Evolutionary conservation across 2,888 invertebrate genomes (phyloP).

Genomic region (Rhagium mordax): DNA sequence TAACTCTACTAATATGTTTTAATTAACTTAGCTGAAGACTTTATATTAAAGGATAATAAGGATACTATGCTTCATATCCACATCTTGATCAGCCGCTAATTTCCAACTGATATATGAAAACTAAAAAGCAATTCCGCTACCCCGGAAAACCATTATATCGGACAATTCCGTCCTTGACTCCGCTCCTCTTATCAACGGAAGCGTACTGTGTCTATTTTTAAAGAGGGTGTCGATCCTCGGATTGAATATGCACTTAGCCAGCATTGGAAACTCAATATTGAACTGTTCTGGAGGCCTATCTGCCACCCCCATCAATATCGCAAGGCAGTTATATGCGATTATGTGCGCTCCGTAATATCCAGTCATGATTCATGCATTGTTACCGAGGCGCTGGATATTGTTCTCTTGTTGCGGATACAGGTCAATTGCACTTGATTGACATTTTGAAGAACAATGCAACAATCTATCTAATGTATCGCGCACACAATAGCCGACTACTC

Average conservation of each 20-base stretch:
- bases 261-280: conserved; percentile 20
- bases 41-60: too few species aligned
- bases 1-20: too few species aligned
- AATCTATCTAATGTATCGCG: background rate
- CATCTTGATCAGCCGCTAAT: too few species aligned
- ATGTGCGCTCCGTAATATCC: conserved; percentile 54
- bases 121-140: background rate
- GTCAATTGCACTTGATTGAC: conserved; percentile 23
- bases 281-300: conserved; percentile 31
- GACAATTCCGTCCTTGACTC: background rate
- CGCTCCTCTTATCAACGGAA: background rate
- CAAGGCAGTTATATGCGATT: conserved; percentile 52
- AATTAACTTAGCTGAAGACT: too few species aligned
- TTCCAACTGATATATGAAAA: background rate
- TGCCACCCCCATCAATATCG: conserved; percentile 53
- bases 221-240: conserved; percentile 9
- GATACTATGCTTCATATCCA: too few species aligned
- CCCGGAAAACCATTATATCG: background rate
- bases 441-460: background rate
- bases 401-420: conserved; percentile 21
- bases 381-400: conserved; percentile 42
- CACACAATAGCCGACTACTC: background rate
- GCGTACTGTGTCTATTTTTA: conserved; percentile 8
- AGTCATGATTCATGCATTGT: conserved; percentile 56
- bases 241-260: conserved; percentile 24